phyloP scores from a whole-genome alignment of 2,797 vertebrate species.

The Aselliscus stoliczkanus region DNA sequence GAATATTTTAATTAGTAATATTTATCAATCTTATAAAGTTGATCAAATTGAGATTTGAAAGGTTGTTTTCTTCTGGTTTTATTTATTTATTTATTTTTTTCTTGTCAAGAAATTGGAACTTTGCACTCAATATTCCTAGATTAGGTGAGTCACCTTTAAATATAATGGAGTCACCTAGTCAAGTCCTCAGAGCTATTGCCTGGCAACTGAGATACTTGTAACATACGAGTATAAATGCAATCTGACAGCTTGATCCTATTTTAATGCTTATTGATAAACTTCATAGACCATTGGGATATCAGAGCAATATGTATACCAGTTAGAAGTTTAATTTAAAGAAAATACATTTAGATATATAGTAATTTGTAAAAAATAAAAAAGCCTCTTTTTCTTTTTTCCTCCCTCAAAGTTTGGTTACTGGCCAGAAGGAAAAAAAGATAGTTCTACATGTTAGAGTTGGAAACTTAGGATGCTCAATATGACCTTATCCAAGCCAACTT shows the following conservation, averaged over 20 bases:
- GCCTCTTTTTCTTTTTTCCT: neutral
- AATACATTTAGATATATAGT: neutral
- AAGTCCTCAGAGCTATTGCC: neutral
- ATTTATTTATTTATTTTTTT: neutral
- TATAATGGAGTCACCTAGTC: neutral
- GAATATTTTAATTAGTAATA: neutral
- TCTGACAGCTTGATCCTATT: neutral
- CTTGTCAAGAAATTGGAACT: neutral
- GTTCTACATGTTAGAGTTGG: neutral
- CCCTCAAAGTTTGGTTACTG: neutral
- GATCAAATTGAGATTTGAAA: neutral
- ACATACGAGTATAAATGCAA: neutral
- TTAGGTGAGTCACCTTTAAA: neutral
- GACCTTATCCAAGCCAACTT: neutral
- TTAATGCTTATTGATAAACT: neutral
- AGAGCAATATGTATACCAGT: neutral
- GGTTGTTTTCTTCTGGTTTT: neutral
- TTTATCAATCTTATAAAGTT: neutral
- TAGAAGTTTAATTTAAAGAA: neutral
- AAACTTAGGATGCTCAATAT: neutral
- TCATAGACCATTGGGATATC: neutral
- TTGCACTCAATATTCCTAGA: neutral
- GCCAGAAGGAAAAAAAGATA: neutral
- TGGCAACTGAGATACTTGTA: neutral
- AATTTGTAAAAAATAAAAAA: neutral